Evolutionary conservation across 2,888 invertebrate species (phyloP).

Genomic region (Synergus laeviventris): DNA sequence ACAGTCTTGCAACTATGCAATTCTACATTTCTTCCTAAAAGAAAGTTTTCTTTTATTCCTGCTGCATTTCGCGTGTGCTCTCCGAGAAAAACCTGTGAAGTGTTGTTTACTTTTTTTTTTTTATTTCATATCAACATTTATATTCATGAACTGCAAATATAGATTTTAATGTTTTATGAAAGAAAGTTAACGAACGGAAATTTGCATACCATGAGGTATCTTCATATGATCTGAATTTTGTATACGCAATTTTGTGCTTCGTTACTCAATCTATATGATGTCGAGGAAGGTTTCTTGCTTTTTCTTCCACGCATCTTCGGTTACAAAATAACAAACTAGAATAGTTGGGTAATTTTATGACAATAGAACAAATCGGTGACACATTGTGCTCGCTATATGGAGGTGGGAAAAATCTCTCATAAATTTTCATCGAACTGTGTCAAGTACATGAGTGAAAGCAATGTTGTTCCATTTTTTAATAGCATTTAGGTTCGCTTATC

Average conservation of each 20-base stretch:
- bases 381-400: background rate
- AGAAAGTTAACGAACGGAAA: no score
- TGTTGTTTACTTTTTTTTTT: background rate
- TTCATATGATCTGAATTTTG: background rate
- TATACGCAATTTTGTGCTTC: background rate
- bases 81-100: constrained; percentile 11
- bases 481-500: background rate
- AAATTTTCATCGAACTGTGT: background rate
- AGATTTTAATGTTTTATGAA: no score
- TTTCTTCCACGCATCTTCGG: background rate
- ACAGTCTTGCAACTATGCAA: background rate
- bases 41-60: constrained; percentile 6
- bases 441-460: background rate
- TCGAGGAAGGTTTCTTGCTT: background rate
- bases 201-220: no score
- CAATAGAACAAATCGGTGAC: background rate
- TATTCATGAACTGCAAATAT: background rate
- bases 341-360: background rate
- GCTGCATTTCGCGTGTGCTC: background rate
- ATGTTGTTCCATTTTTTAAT: background rate
- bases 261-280: background rate
- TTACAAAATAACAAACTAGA: background rate
- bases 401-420: background rate
- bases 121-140: background rate
- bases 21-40: constrained; percentile 4